Evolutionary conservation across 2,888 invertebrate species (phyloP).

Genomic region (Augiades crinisus): DNA sequence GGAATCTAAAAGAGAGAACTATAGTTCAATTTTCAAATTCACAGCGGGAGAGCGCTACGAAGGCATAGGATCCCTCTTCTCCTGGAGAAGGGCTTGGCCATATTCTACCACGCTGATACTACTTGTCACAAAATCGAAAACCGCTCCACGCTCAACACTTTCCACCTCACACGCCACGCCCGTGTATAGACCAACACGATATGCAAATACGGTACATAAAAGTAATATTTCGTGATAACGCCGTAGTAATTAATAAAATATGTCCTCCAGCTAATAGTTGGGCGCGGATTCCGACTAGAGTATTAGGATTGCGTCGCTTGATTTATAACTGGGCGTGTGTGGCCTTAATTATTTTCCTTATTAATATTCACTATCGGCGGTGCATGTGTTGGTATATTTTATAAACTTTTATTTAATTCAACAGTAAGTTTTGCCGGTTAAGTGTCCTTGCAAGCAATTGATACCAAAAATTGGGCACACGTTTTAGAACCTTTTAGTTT

Average conservation of each 20-base stretch:
- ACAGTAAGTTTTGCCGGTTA: no score
- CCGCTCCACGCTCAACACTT: conserved; percentile 13
- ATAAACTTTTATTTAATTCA: no score
- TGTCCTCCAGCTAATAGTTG: conserved; percentile 64
- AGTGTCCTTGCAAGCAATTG: no score
- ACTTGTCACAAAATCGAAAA: neutral
- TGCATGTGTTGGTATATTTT: neutral
- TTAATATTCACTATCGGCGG: conserved; percentile 15
- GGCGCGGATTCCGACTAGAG: conserved; percentile 47
- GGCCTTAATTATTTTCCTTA: conserved; percentile 54
- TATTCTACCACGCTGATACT: neutral
- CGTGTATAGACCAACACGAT: conserved; percentile 68
- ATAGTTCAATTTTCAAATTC: no score
- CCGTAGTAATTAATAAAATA: conserved; percentile 77
- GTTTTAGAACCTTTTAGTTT: no score
- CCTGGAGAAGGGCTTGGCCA: no score
- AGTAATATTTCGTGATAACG: conserved; percentile 78
- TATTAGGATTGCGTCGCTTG: conserved; percentile 38
- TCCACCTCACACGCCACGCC: conserved; percentile 60
- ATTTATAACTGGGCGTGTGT: conserved; percentile 41
- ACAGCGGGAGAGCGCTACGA: no score
- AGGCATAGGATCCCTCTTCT: no score
- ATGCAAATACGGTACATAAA: conserved; percentile 79
- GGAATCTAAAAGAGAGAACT: no score
- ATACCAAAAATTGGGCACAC: no score